A percentile compares a stretch with the other conserved stretches of the same genome.
Conservation (phyloP, 2,797 vertebrate genomes). For the Tauraco hartlaubi region DNA sequence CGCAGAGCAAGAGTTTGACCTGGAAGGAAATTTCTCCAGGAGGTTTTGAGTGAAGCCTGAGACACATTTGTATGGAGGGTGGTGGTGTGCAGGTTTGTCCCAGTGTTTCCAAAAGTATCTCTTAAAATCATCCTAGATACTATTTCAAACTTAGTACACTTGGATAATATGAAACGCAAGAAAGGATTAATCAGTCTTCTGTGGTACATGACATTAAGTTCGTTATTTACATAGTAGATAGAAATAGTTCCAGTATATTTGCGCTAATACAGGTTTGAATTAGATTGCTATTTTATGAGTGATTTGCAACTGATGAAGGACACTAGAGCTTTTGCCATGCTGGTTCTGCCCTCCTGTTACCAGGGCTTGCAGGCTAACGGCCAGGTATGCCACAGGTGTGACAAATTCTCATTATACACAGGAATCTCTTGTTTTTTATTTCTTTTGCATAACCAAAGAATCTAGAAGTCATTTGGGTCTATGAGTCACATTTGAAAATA, state of each 20-base stretch:
- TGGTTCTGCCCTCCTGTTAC: neutral
- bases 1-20: neutral
- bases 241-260: neutral
- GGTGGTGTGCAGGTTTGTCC: neutral
- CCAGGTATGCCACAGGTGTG: neutral
- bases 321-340: neutral
- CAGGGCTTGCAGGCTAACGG: rapidly evolving
- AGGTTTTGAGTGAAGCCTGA: neutral
- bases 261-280: neutral
- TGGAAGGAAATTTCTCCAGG: neutral
- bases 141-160: neutral
- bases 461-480: neutral
- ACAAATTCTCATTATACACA: neutral
- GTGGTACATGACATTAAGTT: neutral
- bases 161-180: neutral
- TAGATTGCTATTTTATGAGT: neutral
- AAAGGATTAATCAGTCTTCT: neutral
- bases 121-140: neutral
- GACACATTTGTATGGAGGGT: neutral
- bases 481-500: neutral
- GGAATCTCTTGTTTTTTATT: neutral
- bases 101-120: neutral
- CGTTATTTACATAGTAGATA: neutral
- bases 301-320: neutral
- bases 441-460: neutral